Evolutionary conservation across 2,113 vertebrate species (phyloP), one percentile per base, ranked within the genome.

Genomic region (Centropristis striata): DNA sequence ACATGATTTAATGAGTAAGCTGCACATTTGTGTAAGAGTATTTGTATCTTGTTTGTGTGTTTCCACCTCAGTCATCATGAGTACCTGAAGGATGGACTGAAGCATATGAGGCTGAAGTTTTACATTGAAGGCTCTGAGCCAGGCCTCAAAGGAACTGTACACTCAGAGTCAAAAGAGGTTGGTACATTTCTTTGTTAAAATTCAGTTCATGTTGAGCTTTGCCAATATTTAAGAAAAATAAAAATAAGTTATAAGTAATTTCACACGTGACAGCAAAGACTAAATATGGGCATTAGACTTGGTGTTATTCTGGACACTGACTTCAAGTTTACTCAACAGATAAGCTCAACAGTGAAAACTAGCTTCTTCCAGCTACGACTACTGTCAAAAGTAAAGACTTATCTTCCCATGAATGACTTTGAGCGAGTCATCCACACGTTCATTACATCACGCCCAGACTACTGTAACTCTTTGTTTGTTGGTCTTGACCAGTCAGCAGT

Each of bases 111-210:
- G 44, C 92, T 99, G 49, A 98, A 96, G 87, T 99, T 99, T 94
- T 98, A 99, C 91, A 98, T 99, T 16, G 94, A 98, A 76, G 98
- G 98, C n/a, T 95, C 95, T 0, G 97, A 98, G 86, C 95, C 96
- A 0, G 96, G 96, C 41, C 94, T 95, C 67, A 95, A 90, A 66
- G 98, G 98, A 76, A 98, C 96, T 0, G 98, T 98, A 49, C 96
- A 99, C 20, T 92, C 95, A 20, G 97, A 98, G 87, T 95, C 98
- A 51, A 97, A 94, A 93, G 96, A 99, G 97, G 98, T 99, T 55
- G 20, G 71, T 76, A 9, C 28, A 32, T 71, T 0, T 32, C 50
- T 44, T 16, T 70, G n/a, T 23, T 28, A 11, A 16, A 57, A 2
- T 60, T 15, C n/a, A 37, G 7, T n/a, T 49, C 18, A 57, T 46